Conservation (phyloP, 1,140 invertebrate genomes). For the Cecropterus lyciades region DNA sequence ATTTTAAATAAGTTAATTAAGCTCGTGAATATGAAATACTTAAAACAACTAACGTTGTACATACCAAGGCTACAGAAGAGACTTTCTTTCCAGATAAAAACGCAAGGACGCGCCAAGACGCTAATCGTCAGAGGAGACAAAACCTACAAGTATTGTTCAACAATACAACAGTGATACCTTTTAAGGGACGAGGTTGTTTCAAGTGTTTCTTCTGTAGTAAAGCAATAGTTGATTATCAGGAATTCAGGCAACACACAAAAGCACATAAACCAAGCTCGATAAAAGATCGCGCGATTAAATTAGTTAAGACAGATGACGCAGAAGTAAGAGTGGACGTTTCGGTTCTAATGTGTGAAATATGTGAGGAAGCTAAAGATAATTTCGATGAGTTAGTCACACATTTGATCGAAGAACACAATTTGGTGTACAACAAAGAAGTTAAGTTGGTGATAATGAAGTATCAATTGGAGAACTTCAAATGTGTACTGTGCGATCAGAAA, state of each 20-base stretch:
- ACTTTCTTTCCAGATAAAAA: conserved; percentile 71
- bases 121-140: conserved; percentile 41
- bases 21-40: background rate
- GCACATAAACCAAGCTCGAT: conserved; percentile 47
- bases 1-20: no score
- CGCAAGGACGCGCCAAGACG: conserved; percentile 44
- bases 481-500: conserved; percentile 48
- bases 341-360: conserved; percentile 53
- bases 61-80: conserved; percentile 49
- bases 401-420: conserved; percentile 49
- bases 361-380: conserved; percentile 45
- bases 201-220: conserved; percentile 62
- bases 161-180: conserved; percentile 64
- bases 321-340: conserved; percentile 69
- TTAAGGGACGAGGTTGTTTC: conserved; percentile 60
- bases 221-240: conserved; percentile 32
- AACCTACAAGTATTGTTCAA: conserved; percentile 65
- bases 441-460: conserved; percentile 45
- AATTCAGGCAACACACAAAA: conserved; percentile 57
- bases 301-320: conserved; percentile 41
- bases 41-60: background rate
- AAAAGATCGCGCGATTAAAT: conserved; percentile 45
- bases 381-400: conserved; percentile 54
- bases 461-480: conserved; percentile 50
- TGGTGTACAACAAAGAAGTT: conserved; percentile 45